These are phyloP conservation scores for Tetragnatha montana DNA, from an alignment of 2,888 invertebrate species.

Conservation along the genomic window DNA sequence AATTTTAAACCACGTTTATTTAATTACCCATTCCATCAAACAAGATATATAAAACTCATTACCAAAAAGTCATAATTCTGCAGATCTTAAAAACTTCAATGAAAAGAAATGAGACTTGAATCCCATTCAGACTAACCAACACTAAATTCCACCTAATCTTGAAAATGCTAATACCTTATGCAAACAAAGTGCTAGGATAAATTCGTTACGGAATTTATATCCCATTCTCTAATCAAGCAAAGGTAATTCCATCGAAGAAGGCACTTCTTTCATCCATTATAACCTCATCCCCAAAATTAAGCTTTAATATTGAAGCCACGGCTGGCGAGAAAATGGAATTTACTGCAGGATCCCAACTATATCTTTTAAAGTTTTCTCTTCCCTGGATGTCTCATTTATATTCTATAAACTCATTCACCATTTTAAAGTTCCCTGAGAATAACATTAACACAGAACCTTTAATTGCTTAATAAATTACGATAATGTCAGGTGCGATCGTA, in stretches of 20 bases:
- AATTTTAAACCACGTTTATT: not conserved
- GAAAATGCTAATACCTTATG: not conserved
- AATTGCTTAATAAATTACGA: constrained; percentile 42
- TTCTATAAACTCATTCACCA: not conserved
- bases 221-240: not conserved
- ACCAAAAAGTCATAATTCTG: not conserved
- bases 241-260: not conserved
- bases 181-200: not conserved
- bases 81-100: not conserved
- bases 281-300: constrained; percentile 12
- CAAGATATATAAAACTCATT: not conserved
- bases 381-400: not conserved
- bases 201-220: not conserved
- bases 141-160: not conserved
- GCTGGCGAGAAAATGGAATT: not conserved
- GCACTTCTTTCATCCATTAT: not conserved
- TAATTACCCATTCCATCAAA: not conserved
- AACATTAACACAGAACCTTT: constrained; percentile 12
- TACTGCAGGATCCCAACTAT: constrained; percentile 1
- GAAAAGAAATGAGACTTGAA: not conserved
- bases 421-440: not conserved
- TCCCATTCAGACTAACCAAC: not conserved
- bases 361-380: constrained; percentile 20
- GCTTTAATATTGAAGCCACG: not conserved
- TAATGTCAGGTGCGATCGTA: constrained; percentile 34